These are phyloP conservation scores for Oriolus oriolus DNA, from an alignment of 2,113 vertebrate species.

Conservation along the genomic window DNA sequence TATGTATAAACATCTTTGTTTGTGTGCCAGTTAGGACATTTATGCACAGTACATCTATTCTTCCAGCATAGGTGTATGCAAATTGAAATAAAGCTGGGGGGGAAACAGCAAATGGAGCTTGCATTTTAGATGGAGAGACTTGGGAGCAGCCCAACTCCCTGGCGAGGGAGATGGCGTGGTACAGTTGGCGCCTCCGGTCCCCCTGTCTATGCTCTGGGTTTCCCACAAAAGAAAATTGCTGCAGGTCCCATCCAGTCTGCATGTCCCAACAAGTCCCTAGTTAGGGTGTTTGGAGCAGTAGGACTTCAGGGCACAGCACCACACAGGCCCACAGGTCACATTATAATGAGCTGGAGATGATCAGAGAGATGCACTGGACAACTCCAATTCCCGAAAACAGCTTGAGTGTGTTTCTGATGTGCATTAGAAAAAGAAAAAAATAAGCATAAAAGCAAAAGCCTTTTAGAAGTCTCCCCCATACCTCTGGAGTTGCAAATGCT, in stretches of 20 bases:
- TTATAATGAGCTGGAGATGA: slow-evolving; percentile 40
- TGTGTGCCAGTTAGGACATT: slow-evolving; percentile 31
- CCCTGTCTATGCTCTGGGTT: not conserved
- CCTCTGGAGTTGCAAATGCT: not conserved
- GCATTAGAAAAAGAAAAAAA: not conserved
- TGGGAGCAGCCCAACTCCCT: slow-evolving; percentile 24
- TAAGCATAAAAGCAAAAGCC: not conserved
- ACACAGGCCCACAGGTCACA: slow-evolving; percentile 2
- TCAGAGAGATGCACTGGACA: slow-evolving; percentile 21
- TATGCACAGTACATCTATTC: slow-evolving; percentile 17
- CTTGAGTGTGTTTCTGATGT: not conserved
- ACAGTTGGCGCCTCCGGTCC: not conserved
- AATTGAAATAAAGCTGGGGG: slow-evolving; percentile 12
- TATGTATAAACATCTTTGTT: slow-evolving; percentile 58
- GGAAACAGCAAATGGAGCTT: not conserved
- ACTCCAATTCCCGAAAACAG: not conserved
- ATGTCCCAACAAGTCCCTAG: not conserved
- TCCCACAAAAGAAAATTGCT: slow-evolving; percentile 39
- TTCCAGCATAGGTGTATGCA: slow-evolving; percentile 43
- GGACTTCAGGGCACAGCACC: not conserved
- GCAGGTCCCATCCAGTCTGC: slow-evolving; percentile 7
- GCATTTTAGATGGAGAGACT: not conserved
- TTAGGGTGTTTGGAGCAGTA: not conserved
- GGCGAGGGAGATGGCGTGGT: not conserved
- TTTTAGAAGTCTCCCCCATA: not conserved